phyloP scores from a whole-genome alignment of 2,113 vertebrate species.

The Pseudopodoces humilis region DNA sequence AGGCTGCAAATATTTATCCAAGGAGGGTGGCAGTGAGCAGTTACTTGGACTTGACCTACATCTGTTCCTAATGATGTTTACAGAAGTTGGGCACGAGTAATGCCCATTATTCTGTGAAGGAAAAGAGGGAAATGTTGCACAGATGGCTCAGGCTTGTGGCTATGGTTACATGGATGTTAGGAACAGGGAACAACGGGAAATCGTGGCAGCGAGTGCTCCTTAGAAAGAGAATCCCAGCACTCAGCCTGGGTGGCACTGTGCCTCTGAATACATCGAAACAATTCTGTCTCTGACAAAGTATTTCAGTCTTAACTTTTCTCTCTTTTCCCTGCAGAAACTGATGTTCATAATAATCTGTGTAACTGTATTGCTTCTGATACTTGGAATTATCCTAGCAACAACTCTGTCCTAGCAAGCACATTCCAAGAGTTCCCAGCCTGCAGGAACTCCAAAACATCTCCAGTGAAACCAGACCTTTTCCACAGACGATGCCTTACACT shows the following conservation, averaged over 20 bases:
- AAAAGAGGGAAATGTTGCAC: not conserved
- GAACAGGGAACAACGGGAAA: not conserved
- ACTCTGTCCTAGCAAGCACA: constrained; percentile 66
- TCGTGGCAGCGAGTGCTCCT: not conserved
- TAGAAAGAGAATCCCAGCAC: not conserved
- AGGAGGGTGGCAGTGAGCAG: not conserved
- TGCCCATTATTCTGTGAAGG: not conserved
- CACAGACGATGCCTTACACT: not conserved
- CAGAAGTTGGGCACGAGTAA: not conserved
- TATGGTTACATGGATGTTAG: not conserved
- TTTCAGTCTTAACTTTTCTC: constrained; percentile 36
- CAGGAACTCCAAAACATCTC: constrained; percentile 22
- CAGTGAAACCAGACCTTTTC: not conserved
- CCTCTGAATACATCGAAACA: not conserved
- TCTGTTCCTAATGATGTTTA: not conserved
- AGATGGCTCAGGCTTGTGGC: not conserved
- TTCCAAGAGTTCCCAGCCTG: constrained; percentile 19
- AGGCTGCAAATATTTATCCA: constrained; percentile 16
- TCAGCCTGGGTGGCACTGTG: not conserved
- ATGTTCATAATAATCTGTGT: constrained; percentile 82
- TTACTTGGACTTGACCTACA: not conserved
- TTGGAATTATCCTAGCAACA: constrained; percentile 83
- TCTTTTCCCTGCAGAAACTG: constrained; percentile 80
- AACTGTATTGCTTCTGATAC: constrained; percentile 76
- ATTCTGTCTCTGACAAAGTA: not conserved